Conservation (phyloP, 2,888 invertebrate genomes). For the Lochmaea capreae region DNA sequence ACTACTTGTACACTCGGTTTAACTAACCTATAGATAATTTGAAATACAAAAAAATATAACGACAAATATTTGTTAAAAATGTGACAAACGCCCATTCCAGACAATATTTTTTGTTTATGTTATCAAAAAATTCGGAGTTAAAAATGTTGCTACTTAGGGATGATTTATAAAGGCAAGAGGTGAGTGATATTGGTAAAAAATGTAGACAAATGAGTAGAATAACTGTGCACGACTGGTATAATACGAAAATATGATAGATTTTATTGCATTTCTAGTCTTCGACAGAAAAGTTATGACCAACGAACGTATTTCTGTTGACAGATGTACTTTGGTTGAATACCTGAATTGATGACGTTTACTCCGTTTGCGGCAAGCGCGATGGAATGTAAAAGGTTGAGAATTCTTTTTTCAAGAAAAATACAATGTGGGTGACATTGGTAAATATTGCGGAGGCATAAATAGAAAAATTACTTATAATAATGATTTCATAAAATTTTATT, state of each 20-base stretch:
- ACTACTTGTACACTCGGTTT: too few relatives aligned
- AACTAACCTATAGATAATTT: too few relatives aligned
- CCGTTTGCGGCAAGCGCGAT: constrained; percentile 10
- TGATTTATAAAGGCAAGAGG: not conserved
- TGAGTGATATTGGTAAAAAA: not conserved
- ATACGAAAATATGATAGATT: constrained; percentile 11
- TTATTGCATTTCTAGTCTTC: constrained; percentile 7
- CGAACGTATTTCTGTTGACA: constrained; percentile 25
- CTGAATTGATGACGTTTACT: constrained; percentile 26
- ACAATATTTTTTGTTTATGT: not conserved
- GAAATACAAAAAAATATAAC: too few relatives aligned
- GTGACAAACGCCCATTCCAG: too few relatives aligned
- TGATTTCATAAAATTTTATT: not conserved
- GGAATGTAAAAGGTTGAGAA: not conserved
- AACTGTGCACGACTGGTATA: constrained; percentile 1
- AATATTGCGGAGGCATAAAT: not conserved
- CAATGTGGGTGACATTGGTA: not conserved
- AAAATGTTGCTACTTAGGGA: not conserved
- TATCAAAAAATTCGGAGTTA: not conserved
- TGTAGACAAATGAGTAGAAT: not conserved
- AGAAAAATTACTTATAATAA: too few relatives aligned
- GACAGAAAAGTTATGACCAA: constrained; percentile 12
- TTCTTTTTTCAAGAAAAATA: not conserved
- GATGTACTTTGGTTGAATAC: constrained; percentile 19
- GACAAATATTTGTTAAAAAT: too few relatives aligned